These are phyloP conservation scores for Chlorodrepanis virens DNA, from an alignment of 2,113 vertebrate species.

Conservation along the genomic window DNA sequence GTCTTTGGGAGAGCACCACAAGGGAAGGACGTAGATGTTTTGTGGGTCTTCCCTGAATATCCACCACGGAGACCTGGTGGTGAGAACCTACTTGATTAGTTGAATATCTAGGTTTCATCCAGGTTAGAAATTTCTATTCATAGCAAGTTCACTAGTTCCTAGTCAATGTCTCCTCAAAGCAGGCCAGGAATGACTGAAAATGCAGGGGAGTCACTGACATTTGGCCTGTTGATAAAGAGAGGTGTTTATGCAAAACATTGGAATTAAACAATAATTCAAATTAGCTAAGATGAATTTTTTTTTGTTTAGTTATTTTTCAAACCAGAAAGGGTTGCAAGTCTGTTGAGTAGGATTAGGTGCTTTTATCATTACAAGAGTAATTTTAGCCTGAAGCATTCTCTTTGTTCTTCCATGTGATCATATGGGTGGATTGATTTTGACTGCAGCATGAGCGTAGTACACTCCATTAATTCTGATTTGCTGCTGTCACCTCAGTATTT, in stretches of 20 bases:
- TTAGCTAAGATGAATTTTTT: not conserved
- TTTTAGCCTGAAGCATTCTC: constrained; percentile 26
- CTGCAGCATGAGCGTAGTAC: not conserved
- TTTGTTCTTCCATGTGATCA: constrained; percentile 32
- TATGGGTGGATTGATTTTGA: constrained; percentile 52
- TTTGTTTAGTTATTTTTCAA: constrained; percentile 46
- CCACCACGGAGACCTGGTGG: not conserved
- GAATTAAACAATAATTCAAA: not conserved
- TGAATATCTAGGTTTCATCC: not conserved
- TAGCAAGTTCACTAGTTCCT: not conserved
- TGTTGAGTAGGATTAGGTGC: constrained; percentile 7
- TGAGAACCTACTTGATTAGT: not conserved
- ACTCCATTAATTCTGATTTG: constrained; percentile 22
- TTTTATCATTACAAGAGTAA: constrained; percentile 3
- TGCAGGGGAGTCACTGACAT: not conserved
- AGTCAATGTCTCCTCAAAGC: not conserved
- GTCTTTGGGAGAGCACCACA: not conserved
- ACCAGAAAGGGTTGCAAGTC: constrained; percentile 1
- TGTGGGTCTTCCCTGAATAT: not conserved
- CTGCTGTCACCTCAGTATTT: not conserved
- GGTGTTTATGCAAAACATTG: not conserved
- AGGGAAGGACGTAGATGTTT: not conserved
- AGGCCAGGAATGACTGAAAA: not conserved
- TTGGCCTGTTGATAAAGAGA: not conserved
- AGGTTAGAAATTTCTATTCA: not conserved